Conservation (phyloP, 2,888 invertebrate species). For the Hedya salicella region DNA sequence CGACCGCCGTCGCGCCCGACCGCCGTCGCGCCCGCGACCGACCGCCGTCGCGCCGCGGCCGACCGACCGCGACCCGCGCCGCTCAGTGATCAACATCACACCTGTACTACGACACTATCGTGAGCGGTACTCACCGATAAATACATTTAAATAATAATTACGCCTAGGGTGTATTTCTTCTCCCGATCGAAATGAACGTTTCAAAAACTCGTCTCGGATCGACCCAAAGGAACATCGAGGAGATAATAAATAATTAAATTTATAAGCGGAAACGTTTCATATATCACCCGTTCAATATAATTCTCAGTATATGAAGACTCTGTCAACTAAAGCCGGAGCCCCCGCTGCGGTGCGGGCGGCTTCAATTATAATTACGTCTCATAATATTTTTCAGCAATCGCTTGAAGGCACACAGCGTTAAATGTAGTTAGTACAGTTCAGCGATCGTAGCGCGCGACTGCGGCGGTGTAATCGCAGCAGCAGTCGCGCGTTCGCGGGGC, state of each 20-base stretch:
- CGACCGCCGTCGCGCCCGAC: conserved; percentile 40
- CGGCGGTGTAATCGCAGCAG: conserved; percentile 65
- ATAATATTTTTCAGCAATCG: conserved; percentile 88
- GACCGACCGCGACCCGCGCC: conserved; percentile 46
- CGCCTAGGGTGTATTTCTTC: conserved; percentile 84
- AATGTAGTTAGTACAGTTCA: conserved; percentile 85
- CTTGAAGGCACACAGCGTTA: conserved; percentile 93
- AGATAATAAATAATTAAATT: conserved; percentile 82
- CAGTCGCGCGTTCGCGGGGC: conserved; percentile 58
- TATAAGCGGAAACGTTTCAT: conserved; percentile 84
- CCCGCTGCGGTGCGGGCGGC: conserved; percentile 76
- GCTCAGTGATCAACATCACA: conserved; percentile 82
- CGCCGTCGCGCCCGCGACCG: conserved; percentile 46
- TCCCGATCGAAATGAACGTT: conserved; percentile 84
- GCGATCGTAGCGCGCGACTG: conserved; percentile 74
- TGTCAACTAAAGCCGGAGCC: conserved; percentile 71
- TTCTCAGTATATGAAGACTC: conserved; percentile 84
- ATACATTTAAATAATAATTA: conserved; percentile 82
- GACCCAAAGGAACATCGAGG: conserved; percentile 82
- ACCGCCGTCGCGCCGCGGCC: conserved; percentile 46
- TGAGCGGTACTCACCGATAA: conserved; percentile 74
- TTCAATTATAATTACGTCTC: conserved; percentile 81
- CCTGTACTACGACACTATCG: conserved; percentile 78
- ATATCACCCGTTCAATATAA: conserved; percentile 85
- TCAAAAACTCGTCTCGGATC: conserved; percentile 84